Evolutionary conservation across 2,113 vertebrate species (phyloP), one percentile per base, ranked within the genome.

Genomic region (Ramphastos sulfuratus): DNA sequence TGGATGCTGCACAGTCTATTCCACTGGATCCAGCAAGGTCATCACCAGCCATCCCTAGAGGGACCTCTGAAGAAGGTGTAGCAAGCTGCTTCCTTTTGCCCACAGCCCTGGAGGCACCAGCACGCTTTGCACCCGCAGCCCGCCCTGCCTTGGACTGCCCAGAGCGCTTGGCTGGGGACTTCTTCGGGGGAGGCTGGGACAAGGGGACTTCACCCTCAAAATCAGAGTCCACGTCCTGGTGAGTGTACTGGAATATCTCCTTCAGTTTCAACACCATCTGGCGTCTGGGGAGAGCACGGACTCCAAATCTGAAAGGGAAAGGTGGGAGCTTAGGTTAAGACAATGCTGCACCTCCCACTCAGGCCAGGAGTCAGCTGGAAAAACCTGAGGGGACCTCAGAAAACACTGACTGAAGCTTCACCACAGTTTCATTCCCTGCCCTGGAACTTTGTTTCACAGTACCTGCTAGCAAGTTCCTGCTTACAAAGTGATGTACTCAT

Each of bases 241-340:
- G 99, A 37, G 99, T 99, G 91, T 99, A 99, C 86, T 98, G 98
- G 96, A 99, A 99, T 94, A 99, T 99, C 98, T 99, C 98, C 97
- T 98, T 99, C 97, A 99, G 98, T 91, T 99, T 99, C 84, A 99
- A 96, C 85, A 99, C 97, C 99, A 99, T 99, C 97, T 99, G 98
- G 78, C 98, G 98, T 90, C 99, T 99, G 3, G 99, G 99, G 83
- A 99, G 97, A 48, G 98, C 97, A 20, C 99, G 98, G 55, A 99
- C 99, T 19, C 99, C 99, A 61, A 98, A 99, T 82, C 99, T 99
- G 94, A 52, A 82, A 44, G 54, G 50, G 63, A 90, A 73, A 84
- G 21, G 65, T 10, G 30, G 24, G 17, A 87, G 27, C 17, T 75
- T 10, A n/a, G 48, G 56, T 82, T 66, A 85, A 54, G 44, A 2